Evolutionary conservation across 2,797 vertebrate species (phyloP), one percentile per base, ranked within the genome.

Genomic region (Typhlichthys subterraneus): DNA sequence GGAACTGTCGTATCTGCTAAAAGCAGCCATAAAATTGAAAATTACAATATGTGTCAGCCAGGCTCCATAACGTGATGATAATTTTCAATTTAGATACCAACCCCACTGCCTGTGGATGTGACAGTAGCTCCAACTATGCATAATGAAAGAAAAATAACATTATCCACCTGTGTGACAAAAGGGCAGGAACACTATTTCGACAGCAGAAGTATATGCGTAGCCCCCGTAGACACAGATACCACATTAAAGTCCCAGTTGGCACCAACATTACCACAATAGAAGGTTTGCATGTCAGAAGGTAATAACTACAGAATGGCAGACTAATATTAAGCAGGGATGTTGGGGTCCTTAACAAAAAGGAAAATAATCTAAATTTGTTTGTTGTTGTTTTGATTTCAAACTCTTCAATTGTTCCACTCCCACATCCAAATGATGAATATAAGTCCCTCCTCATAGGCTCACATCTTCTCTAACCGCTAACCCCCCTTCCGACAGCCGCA

Each of bases 1-100:
- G 88, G 85, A 89, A 92, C 89, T 91, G 90, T 91, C 87, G 89
- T 88, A 91, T 92, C 89, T 83, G 73, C 79, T 87, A 78, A 89
- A 88, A 80, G 77, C 72, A 70, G 83, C 80, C 81, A 85, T 89
- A 87, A 85, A 89, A 89, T 73, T 73, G 85, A 87, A 80, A 85
- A 86, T 85, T 83, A 88, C 86, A 83, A 86, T 86, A 88, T 83
- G 82, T 79, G 73, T 83, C 79, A 84, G 83, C 76, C 57, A 17
- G 69, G 84, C 82, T 76, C 69, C 49, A 80, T 72, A 66, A 66
- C 79, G 84, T 79, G 73, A 74, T 82, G 80, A 73, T 84, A 87
- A 91, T 91, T 89, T 87, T 88, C 87, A 88, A 90, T 91, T 92
- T 90, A 90, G 87, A 92, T 89, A 83, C 80, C 74, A 78, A 74